phyloP scores from a whole-genome alignment of 2,797 vertebrate species.

The Xiphophorus birchmanni region DNA sequence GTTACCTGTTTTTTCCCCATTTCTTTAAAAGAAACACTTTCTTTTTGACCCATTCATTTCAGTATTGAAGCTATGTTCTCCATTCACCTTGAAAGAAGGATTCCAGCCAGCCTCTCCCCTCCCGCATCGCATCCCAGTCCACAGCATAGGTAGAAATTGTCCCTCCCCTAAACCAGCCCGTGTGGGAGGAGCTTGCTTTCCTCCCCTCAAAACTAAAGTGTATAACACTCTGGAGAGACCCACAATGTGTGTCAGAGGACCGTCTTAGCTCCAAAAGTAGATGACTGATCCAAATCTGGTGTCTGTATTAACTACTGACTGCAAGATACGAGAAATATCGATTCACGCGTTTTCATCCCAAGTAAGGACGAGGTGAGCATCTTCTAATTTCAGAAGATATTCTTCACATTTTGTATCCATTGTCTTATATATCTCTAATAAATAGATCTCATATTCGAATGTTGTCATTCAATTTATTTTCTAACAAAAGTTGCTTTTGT shows the following conservation, averaged over 20 bases:
- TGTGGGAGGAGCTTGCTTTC: constrained; percentile 81
- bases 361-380: constrained; percentile 76
- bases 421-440: not conserved
- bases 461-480: constrained; percentile 37
- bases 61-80: constrained; percentile 50
- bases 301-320: constrained; percentile 69
- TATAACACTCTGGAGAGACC: constrained; percentile 87
- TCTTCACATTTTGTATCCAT: not conserved
- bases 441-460: constrained; percentile 1
- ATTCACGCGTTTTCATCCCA: constrained; percentile 59
- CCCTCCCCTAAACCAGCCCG: constrained; percentile 37
- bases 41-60: not conserved
- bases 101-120: constrained; percentile 60
- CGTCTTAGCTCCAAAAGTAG: constrained; percentile 84
- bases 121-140: constrained; percentile 51
- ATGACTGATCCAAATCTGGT: constrained; percentile 72
- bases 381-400: constrained; percentile 10
- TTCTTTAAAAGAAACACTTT: not conserved
- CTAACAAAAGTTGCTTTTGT: constrained; percentile 1
- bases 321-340: constrained; percentile 59
- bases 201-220: constrained; percentile 67
- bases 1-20: not conserved
- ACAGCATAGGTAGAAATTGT: constrained; percentile 38
- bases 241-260: constrained; percentile 89
- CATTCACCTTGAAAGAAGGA: constrained; percentile 73